Evolutionary conservation across 1,140 invertebrate species (phyloP).

Genomic region (Conopomorpha cramerella): DNA sequence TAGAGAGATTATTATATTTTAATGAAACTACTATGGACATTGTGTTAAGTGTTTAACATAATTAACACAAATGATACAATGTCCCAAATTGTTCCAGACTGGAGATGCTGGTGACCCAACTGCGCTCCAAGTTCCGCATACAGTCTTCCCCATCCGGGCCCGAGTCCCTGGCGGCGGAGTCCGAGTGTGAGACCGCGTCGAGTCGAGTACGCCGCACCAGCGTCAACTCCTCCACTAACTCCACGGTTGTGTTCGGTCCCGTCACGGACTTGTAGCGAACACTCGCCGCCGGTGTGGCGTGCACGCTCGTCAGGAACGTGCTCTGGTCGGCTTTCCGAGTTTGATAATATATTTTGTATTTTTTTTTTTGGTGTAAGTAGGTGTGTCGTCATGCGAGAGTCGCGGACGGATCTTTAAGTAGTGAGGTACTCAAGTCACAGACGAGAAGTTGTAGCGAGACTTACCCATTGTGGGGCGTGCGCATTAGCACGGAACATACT

Average conservation of each 20-base stretch:
- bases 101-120: constrained; percentile 52
- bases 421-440: too few relatives aligned
- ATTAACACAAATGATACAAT: constrained; percentile 7
- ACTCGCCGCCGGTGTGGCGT: constrained; percentile 17
- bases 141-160: constrained; percentile 28
- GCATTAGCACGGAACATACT: too few relatives aligned
- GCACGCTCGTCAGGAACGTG: constrained; percentile 19
- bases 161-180: constrained; percentile 36
- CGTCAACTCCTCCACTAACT: constrained; percentile 29
- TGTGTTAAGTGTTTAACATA: constrained; percentile 4
- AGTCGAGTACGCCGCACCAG: constrained; percentile 24
- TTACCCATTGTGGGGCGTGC: too few relatives aligned
- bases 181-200: constrained; percentile 28
- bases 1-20: neutral
- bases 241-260: constrained; percentile 47
- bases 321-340: too few relatives aligned
- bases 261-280: constrained; percentile 57
- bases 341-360: too few relatives aligned
- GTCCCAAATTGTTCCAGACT: constrained; percentile 37
- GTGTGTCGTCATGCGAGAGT: too few relatives aligned
- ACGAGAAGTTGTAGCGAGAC: too few relatives aligned
- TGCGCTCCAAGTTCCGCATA: constrained; percentile 48
- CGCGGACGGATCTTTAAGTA: too few relatives aligned
- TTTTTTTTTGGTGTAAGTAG: too few relatives aligned
- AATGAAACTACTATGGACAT: neutral